Evolutionary conservation across 1,140 invertebrate species (phyloP), one percentile per base, ranked within the genome.

Genomic region (Homarus americanus): DNA sequence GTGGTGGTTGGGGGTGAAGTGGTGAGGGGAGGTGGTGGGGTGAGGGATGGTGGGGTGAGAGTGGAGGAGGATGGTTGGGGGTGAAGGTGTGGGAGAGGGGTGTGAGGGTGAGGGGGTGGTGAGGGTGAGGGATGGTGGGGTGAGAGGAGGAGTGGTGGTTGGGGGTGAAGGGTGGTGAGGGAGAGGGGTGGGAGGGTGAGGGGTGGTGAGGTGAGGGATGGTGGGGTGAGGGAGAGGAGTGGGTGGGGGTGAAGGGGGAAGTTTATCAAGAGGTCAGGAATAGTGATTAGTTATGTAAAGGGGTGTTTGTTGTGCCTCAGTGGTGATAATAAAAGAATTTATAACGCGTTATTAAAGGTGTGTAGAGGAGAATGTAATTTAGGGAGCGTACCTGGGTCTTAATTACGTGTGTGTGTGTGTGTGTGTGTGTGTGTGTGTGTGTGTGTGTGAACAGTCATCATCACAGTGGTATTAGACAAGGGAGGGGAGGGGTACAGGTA

Each of bases 381-480:
- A n/a, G n/a, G n/a, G n/a, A n/a, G n/a, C n/a, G n/a, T n/a, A n/a
- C n/a, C n/a, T n/a, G n/a, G n/a, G n/a, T n/a, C n/a, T n/a, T n/a
- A n/a, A n/a, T n/a, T 32, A 36, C 10, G 41, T 79, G 41, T 40
- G 41, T 28, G 49, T n/a, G 49, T 53, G 41, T 82, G 41, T 82
- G n/a, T 53, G 44, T 82, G 44, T 82, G 44, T 82, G 44, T 82
- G 41, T 82, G 44, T 82, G 44, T 82, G 44, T 82, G 44, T 82
- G 44, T 82, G 58, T 83, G 32, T 10, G 9, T 83, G 9, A 32
- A 44, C 28, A 12, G 38, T 20, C 28, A n/a, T n/a, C n/a, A n/a
- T n/a, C n/a, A n/a, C n/a, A n/a, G n/a, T n/a, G n/a, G n/a, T n/a
- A n/a, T n/a, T n/a, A n/a, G n/a, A n/a, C n/a, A n/a, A n/a, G n/a